These are phyloP conservation scores for Copidosoma floridanum DNA, from an alignment of 1,140 invertebrate genomes.

Conservation along the genomic window DNA sequence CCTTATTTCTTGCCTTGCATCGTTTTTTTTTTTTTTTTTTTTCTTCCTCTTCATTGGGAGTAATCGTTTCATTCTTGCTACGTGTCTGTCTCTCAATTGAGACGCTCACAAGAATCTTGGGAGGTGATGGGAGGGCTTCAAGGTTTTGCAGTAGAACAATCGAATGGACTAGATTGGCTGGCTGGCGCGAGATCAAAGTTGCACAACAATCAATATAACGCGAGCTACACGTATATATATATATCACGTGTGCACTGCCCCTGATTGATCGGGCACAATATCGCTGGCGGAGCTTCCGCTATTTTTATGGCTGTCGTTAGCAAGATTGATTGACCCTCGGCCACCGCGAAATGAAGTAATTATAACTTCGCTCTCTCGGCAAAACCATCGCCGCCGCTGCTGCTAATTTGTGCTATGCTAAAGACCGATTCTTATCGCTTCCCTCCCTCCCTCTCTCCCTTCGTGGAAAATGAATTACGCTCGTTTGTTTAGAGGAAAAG, in stretches of 20 bases:
- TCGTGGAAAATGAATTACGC: conserved; percentile 8
- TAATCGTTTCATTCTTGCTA: too few species aligned
- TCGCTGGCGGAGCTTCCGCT: background rate
- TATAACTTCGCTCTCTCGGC: conserved; percentile 4
- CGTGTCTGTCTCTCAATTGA: too few species aligned
- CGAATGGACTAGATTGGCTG: too few species aligned
- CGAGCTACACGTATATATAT: too few species aligned
- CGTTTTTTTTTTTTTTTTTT: conserved; percentile 11
- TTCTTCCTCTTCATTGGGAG: background rate
- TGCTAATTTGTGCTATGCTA: too few species aligned
- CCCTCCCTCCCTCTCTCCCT: too few species aligned
- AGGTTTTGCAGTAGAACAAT: too few species aligned
- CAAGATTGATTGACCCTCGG: conserved; percentile 1
- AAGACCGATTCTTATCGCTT: background rate
- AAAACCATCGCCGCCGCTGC: background rate
- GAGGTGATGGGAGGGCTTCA: too few species aligned
- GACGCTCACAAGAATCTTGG: too few species aligned
- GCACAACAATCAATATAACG: too few species aligned
- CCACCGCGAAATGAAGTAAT: background rate
- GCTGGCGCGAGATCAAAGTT: too few species aligned
- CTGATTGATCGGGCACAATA: background rate
- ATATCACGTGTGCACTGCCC: too few species aligned
- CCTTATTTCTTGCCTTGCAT: conserved; percentile 28
- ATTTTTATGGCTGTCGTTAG: background rate
- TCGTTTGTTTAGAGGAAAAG: background rate